Conservation (phyloP, 2,888 invertebrate genomes). For the Drosophila bunnanda region DNA sequence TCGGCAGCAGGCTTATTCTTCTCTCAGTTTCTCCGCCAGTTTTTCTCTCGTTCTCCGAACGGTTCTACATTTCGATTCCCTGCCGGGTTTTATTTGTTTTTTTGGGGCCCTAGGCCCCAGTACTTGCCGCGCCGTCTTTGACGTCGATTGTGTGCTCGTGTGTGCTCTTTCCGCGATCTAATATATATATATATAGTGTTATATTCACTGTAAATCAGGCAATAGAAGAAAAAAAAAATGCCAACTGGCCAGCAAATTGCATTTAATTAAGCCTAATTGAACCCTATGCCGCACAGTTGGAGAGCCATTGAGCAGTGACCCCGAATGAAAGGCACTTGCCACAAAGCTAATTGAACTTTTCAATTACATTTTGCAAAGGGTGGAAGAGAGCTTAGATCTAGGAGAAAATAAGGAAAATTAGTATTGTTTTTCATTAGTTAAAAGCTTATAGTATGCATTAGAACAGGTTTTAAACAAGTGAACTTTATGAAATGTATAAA, state of each 20-base stretch:
- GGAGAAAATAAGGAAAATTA: background rate
- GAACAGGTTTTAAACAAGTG: background rate
- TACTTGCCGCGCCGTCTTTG: conserved; percentile 56
- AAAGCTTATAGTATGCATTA: background rate
- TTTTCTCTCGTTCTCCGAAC: conserved; percentile 20
- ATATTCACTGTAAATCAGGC: conserved; percentile 18
- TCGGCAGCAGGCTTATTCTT: conserved; percentile 31
- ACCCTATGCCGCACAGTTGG: conserved; percentile 58
- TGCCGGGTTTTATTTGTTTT: conserved; percentile 34
- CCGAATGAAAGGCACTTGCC: conserved; percentile 31
- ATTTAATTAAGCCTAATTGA: conserved; percentile 76
- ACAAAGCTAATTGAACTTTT: conserved; percentile 66
- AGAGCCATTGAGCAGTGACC: conserved; percentile 34
- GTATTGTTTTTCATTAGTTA: background rate
- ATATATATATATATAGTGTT: conserved; percentile 18
- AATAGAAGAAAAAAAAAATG: conserved; percentile 2
- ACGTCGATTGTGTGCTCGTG: conserved; percentile 58
- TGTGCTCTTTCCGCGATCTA: conserved; percentile 27
- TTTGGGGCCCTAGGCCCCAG: conserved; percentile 56
- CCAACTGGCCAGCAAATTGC: conserved; percentile 57
- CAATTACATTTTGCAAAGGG: conserved; percentile 54
- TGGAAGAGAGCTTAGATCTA: background rate
- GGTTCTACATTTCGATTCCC: conserved; percentile 36
- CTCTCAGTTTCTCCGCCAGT: conserved; percentile 12
- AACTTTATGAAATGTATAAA: background rate